These are phyloP conservation scores for Sebastes dallii DNA, from an alignment of 2,797 vertebrate species.

Conservation along the genomic window DNA sequence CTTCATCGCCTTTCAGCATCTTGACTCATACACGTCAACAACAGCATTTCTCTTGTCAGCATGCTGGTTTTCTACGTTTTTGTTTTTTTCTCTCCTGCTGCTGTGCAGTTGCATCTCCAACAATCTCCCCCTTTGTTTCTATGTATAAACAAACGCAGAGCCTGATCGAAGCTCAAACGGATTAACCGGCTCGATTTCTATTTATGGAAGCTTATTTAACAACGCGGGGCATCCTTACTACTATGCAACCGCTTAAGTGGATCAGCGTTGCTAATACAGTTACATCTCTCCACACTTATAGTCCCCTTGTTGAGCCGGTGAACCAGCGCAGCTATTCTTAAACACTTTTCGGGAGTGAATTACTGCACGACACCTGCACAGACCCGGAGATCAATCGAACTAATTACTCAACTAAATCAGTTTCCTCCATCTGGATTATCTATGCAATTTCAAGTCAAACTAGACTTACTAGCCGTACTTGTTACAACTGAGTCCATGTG, in stretches of 20 bases:
- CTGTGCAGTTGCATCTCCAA: neutral
- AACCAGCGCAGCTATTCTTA: constrained; percentile 31
- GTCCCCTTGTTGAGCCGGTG: constrained; percentile 5
- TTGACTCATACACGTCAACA: constrained; percentile 12
- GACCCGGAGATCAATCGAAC: neutral
- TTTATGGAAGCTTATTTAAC: constrained; percentile 69
- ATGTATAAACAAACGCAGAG: constrained; percentile 2
- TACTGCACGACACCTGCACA: neutral
- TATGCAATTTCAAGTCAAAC: neutral
- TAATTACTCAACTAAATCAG: neutral
- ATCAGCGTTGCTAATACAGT: constrained; percentile 54
- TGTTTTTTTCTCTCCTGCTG: neutral
- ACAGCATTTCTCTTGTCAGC: neutral
- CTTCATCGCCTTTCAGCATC: neutral
- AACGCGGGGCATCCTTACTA: constrained; percentile 50
- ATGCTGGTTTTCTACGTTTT: neutral
- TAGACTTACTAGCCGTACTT: neutral
- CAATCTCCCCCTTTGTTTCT: neutral
- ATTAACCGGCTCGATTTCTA: constrained; percentile 70
- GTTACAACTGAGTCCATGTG: neutral
- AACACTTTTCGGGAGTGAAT: constrained; percentile 2
- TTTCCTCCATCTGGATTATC: neutral
- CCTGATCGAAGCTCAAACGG: constrained; percentile 36
- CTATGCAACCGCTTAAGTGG: constrained; percentile 53
- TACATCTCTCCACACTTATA: constrained; percentile 39